phyloP scores from a whole-genome alignment of 2,797 vertebrate species.

The Anas acuta region DNA sequence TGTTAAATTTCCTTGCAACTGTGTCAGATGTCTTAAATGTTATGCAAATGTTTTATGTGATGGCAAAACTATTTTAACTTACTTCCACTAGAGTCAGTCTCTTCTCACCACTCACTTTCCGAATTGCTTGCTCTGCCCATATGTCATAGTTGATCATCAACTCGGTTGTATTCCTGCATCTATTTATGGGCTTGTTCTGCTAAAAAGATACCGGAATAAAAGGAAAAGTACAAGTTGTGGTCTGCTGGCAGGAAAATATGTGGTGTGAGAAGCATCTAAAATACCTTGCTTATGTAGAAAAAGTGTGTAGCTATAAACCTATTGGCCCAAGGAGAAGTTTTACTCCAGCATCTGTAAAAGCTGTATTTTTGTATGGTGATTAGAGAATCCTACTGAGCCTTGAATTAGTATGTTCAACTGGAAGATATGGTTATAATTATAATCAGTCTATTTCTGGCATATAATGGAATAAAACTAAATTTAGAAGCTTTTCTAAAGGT shows the following conservation, averaged over 20 bases:
- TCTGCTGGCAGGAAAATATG: slow-evolving; percentile 8
- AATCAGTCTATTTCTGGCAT: not conserved
- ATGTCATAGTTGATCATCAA: slow-evolving; percentile 36
- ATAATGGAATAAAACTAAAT: not conserved
- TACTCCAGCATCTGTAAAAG: not conserved
- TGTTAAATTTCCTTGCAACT: not conserved
- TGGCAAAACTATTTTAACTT: slow-evolving; percentile 32
- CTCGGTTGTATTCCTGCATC: not conserved
- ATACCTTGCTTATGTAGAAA: not conserved
- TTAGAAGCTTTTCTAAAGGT: not conserved
- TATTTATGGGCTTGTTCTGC: slow-evolving; percentile 43
- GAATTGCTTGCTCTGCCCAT: slow-evolving; percentile 25
- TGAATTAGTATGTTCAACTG: not conserved
- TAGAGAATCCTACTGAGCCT: not conserved
- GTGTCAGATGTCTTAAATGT: not conserved
- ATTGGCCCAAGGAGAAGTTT: not conserved
- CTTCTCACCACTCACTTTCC: slow-evolving; percentile 4
- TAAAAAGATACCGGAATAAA: slow-evolving; percentile 8
- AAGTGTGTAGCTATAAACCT: not conserved
- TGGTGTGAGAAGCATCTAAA: not conserved
- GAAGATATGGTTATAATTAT: not conserved
- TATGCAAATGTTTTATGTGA: not conserved
- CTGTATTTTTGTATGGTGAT: not conserved
- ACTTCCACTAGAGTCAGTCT: slow-evolving; percentile 30
- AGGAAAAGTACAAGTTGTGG: not conserved